Conservation (phyloP, 1,140 invertebrate species). For the Brachionus rubens region DNA sequence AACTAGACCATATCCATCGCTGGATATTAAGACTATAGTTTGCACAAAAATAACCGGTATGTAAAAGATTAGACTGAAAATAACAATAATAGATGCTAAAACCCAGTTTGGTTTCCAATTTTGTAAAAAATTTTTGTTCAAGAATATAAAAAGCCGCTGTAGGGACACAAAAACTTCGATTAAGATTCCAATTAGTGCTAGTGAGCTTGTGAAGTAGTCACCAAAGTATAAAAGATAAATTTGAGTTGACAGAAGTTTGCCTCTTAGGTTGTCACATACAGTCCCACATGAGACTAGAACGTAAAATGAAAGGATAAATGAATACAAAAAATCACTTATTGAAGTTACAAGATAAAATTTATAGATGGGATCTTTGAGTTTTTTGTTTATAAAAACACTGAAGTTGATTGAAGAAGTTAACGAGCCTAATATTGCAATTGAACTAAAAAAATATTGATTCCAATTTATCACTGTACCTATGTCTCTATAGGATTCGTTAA, state of each 20-base stretch:
- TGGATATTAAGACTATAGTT: not conserved
- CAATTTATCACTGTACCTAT: not conserved
- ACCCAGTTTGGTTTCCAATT: not conserved
- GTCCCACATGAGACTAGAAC: not conserved
- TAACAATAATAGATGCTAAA: not conserved
- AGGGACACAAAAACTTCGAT: constrained; percentile 1
- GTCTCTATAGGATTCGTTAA: not conserved
- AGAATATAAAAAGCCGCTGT: not conserved
- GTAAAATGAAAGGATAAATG: not conserved
- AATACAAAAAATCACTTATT: not conserved
- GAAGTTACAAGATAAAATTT: not conserved
- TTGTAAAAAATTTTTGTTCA: not conserved
- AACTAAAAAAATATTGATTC: constrained; percentile 21
- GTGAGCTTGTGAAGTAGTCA: constrained; percentile 3
- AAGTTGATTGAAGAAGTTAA: not conserved
- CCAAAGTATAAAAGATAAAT: constrained; percentile 1
- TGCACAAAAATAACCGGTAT: not conserved
- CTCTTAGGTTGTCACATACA: not conserved
- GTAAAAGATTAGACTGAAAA: not conserved
- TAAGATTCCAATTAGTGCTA: not conserved
- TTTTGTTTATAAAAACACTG: not conserved
- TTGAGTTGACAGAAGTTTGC: not conserved
- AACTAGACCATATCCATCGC: not conserved
- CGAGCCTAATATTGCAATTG: not conserved
- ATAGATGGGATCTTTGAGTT: not conserved